Conservation (phyloP, 1,140 invertebrate genomes). For the Acromyrmex heyeri region DNA sequence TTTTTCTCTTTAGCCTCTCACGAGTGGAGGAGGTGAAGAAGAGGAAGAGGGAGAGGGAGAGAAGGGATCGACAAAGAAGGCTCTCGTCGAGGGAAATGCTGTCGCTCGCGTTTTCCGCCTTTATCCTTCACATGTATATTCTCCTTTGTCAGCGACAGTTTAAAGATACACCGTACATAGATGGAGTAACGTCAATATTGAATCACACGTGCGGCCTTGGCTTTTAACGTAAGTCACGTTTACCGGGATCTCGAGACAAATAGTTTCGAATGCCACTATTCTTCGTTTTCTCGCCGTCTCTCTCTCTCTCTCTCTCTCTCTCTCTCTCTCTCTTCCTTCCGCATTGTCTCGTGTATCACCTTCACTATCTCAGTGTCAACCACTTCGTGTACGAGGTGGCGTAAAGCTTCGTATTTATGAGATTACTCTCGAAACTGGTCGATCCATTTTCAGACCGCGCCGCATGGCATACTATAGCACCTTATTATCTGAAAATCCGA, state of each 20-base stretch:
- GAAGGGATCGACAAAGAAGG: slow-evolving; percentile 30
- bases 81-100: slow-evolving; percentile 11
- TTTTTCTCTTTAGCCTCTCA: not conserved
- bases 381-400: not conserved
- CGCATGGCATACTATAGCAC: slow-evolving; percentile 63
- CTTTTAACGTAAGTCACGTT: slow-evolving; percentile 59
- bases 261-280: slow-evolving; percentile 49
- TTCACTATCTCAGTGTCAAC: slow-evolving; percentile 49
- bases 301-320: no score
- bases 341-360: not conserved
- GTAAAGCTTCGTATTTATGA: slow-evolving; percentile 70
- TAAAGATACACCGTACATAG: slow-evolving; percentile 43
- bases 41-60: not conserved
- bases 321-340: no score
- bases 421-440: slow-evolving; percentile 69
- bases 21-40: not conserved
- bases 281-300: slow-evolving; percentile 16
- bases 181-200: slow-evolving; percentile 47
- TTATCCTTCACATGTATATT: slow-evolving; percentile 50
- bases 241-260: slow-evolving; percentile 39
- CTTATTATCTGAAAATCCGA: slow-evolving; percentile 73
- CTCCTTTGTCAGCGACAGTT: slow-evolving; percentile 56
- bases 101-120: slow-evolving; percentile 31
- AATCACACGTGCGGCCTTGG: slow-evolving; percentile 25
- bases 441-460: slow-evolving; percentile 67